phyloP scores from a whole-genome alignment of 2,888 invertebrate species.

The Linnaemya tessellans region DNA sequence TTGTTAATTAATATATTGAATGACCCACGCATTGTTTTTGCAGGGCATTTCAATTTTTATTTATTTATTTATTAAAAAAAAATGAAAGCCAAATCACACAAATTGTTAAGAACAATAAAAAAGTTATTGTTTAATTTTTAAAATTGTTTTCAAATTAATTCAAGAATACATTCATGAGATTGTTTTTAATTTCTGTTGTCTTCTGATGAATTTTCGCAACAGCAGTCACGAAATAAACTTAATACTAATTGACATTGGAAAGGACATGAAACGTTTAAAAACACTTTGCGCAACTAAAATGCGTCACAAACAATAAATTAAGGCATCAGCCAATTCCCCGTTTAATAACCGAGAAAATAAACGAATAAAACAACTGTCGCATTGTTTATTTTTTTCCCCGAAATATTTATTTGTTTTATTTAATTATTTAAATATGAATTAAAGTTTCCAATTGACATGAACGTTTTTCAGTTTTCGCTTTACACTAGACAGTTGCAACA shows the following conservation, averaged over 20 bases:
- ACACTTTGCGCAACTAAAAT: slow-evolving; percentile 38
- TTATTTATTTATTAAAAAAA: no score
- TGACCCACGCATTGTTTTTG: neutral
- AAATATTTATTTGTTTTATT: slow-evolving; percentile 20
- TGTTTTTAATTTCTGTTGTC: neutral
- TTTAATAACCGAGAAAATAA: neutral
- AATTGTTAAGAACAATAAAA: no score
- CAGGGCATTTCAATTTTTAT: no score
- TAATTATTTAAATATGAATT: slow-evolving; percentile 54
- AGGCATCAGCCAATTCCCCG: slow-evolving; percentile 57
- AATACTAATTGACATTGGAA: slow-evolving; percentile 63
- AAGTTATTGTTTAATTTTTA: neutral
- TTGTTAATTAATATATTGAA: neutral
- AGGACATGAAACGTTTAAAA: slow-evolving; percentile 62
- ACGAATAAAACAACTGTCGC: slow-evolving; percentile 10
- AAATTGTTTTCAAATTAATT: neutral
- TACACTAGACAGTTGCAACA: slow-evolving; percentile 9
- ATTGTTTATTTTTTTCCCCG: slow-evolving; percentile 16
- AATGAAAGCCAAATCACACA: no score
- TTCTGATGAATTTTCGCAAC: neutral
- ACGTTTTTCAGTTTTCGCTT: slow-evolving; percentile 4
- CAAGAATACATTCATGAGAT: neutral
- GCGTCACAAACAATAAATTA: slow-evolving; percentile 30
- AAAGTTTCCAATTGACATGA: slow-evolving; percentile 46
- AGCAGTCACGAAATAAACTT: slow-evolving; percentile 5